phyloP scores from a whole-genome alignment of 2,888 invertebrate genomes.

The Xestoiulus laeticollis region DNA sequence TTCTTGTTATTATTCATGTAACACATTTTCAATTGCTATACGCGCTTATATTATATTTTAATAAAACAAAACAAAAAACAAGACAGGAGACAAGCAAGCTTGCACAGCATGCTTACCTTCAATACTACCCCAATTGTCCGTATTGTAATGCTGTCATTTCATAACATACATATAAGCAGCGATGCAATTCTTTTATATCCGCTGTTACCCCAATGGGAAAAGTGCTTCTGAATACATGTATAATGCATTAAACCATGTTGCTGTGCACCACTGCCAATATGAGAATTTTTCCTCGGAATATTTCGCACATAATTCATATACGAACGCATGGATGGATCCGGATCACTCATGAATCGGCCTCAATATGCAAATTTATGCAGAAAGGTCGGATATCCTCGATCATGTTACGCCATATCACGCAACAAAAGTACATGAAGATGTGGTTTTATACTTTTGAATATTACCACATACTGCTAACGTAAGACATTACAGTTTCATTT shows the following conservation, averaged over 20 bases:
- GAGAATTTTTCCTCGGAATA: not conserved
- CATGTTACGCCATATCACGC: not conserved
- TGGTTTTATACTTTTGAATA: not conserved
- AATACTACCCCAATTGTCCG: not conserved
- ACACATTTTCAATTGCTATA: too few relatives aligned
- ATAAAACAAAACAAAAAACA: not conserved
- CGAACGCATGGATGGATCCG: not conserved
- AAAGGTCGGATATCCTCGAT: not conserved
- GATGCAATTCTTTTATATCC: conserved; percentile 20
- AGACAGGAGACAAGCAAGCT: conserved; percentile 8
- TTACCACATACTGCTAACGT: not conserved
- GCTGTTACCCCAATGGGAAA: not conserved
- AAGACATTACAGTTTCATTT: not conserved
- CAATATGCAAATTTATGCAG: not conserved
- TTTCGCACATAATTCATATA: not conserved
- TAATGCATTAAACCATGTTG: conserved; percentile 35
- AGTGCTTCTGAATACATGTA: not conserved
- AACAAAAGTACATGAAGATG: not conserved
- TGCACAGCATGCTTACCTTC: not conserved
- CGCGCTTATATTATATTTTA: not conserved
- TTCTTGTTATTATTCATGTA: too few relatives aligned
- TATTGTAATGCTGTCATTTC: not conserved
- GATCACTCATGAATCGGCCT: not conserved
- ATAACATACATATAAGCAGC: conserved; percentile 1
- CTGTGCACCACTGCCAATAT: not conserved